Conservation (phyloP, 1,140 invertebrate genomes). For the Elysia chlorotica region DNA sequence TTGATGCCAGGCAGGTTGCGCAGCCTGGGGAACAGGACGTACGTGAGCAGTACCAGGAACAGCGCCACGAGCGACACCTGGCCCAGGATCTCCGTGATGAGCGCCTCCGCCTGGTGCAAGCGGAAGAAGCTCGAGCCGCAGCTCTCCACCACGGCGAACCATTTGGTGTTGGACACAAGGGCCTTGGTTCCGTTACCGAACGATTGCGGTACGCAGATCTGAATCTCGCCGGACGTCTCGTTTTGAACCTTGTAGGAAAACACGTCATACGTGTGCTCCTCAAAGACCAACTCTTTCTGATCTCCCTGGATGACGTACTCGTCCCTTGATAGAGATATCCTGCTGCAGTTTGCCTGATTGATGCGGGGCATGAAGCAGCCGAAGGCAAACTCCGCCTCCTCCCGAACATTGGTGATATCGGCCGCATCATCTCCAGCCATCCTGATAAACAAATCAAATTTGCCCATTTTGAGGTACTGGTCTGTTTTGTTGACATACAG, state of each 20-base stretch:
- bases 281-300: constrained; percentile 40
- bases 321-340: constrained; percentile 57
- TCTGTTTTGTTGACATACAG: constrained; percentile 45
- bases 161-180: neutral
- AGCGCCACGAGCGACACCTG: constrained; percentile 50
- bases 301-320: constrained; percentile 54
- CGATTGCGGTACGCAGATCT: constrained; percentile 42
- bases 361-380: constrained; percentile 47
- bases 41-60: constrained; percentile 58
- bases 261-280: constrained; percentile 34
- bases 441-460: constrained; percentile 47
- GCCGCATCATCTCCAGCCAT: constrained; percentile 34
- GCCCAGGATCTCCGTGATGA: constrained; percentile 45
- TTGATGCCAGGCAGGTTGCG: constrained; percentile 67
- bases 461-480: constrained; percentile 35
- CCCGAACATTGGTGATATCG: constrained; percentile 23
- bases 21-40: constrained; percentile 61
- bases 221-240: constrained; percentile 25
- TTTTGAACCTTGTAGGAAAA: constrained; percentile 40
- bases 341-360: constrained; percentile 45
- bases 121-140: constrained; percentile 23
- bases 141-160: neutral
- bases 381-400: constrained; percentile 33
- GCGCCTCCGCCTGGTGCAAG: constrained; percentile 38
- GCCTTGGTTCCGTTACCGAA: constrained; percentile 14